Evolutionary conservation across 1,140 invertebrate species (phyloP).

Genomic region (Chymomyza costata): DNA sequence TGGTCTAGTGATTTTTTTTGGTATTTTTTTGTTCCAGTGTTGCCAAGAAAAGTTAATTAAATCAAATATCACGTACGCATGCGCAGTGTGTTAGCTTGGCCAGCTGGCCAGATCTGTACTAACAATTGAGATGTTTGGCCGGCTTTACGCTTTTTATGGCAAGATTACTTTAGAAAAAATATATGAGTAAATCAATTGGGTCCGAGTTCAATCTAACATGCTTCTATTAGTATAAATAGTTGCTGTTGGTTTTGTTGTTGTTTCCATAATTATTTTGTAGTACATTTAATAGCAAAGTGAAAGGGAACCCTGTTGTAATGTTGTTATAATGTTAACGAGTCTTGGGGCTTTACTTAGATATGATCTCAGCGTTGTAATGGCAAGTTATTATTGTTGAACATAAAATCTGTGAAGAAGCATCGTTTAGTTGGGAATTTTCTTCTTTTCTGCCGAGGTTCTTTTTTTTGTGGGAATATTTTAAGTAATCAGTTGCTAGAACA

Average conservation of each 20-base stretch:
- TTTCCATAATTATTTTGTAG: neutral
- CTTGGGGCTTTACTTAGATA: slow-evolving; percentile 36
- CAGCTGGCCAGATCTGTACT: slow-evolving; percentile 4
- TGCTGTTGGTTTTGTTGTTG: too few species aligned
- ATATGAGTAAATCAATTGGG: slow-evolving; percentile 11
- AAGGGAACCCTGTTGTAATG: slow-evolving; percentile 33
- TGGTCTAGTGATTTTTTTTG: too few species aligned
- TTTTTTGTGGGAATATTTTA: too few species aligned
- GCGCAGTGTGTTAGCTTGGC: slow-evolving; percentile 15
- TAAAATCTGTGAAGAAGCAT: too few species aligned
- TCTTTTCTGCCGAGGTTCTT: too few species aligned
- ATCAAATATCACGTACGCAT: slow-evolving; percentile 52
- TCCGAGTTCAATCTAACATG: slow-evolving; percentile 10
- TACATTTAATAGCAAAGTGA: slow-evolving; percentile 41
- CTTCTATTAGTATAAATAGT: slow-evolving; percentile 26
- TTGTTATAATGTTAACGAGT: slow-evolving; percentile 3
- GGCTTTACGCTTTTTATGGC: slow-evolving; percentile 33
- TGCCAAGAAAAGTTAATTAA: slow-evolving; percentile 45
- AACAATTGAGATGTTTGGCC: slow-evolving; percentile 46
- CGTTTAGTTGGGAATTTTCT: too few species aligned
- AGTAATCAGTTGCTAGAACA: too few species aligned
- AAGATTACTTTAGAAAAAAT: slow-evolving; percentile 38
- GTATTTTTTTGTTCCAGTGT: too few species aligned
- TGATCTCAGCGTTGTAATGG: slow-evolving; percentile 57
- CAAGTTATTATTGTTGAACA: too few species aligned